Percentiles rank a stretch among this genome's conserved stretches.
These are phyloP conservation scores for Picus viridis DNA, from an alignment of 2,797 vertebrate genomes.

Conservation along the genomic window DNA sequence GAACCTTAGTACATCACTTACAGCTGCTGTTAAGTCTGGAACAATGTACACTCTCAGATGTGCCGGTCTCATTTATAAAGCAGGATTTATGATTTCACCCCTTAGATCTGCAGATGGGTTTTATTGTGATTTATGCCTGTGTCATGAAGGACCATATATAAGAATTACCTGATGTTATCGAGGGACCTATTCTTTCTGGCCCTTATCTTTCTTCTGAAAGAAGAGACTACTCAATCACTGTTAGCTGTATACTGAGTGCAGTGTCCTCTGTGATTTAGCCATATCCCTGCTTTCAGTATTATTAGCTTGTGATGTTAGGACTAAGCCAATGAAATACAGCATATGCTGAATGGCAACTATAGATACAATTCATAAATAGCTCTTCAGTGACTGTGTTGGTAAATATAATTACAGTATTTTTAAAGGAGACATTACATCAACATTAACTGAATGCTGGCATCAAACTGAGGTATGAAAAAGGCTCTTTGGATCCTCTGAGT, in stretches of 20 bases:
- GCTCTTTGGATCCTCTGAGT: background rate
- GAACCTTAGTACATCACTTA: constrained; percentile 49
- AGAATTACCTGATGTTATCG: constrained; percentile 67
- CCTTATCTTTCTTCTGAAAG: constrained; percentile 63
- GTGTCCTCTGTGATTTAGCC: constrained; percentile 48
- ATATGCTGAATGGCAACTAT: constrained; percentile 23
- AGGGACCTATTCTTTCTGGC: constrained; percentile 62
- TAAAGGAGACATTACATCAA: constrained; percentile 38
- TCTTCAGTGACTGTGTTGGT: background rate
- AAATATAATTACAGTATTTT: constrained; percentile 47
- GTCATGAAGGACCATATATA: constrained; percentile 53
- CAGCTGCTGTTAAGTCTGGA: constrained; percentile 58
- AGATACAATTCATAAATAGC: constrained; percentile 36
- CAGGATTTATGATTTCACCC: constrained; percentile 62
- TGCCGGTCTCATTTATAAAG: constrained; percentile 63
- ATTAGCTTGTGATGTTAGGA: constrained; percentile 53
- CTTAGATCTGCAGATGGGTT: constrained; percentile 68
- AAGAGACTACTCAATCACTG: constrained; percentile 70
- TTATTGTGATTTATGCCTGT: constrained; percentile 69
- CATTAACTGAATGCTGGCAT: background rate
- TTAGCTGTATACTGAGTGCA: constrained; percentile 25
- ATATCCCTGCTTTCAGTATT: constrained; percentile 21
- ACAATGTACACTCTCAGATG: constrained; percentile 45
- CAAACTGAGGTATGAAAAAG: background rate
- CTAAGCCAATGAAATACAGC: constrained; percentile 35